Base-by-base conservation (phyloP, 2,797 vertebrate species). In the Dipus sagitta region DNA sequence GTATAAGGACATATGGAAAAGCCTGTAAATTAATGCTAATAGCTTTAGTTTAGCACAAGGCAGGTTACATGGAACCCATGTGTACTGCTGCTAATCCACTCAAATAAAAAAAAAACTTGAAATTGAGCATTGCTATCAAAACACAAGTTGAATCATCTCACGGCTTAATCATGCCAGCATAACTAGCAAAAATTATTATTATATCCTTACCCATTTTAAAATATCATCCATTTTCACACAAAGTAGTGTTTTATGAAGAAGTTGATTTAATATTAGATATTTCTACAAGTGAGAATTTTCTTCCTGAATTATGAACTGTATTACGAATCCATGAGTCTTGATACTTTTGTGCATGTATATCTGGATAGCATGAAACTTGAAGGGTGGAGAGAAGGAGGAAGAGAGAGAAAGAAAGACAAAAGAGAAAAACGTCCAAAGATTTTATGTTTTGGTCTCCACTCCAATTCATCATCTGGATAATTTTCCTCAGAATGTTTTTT, bases 401-500 rank as follows among this genome's bases (percentile, higher is more conserved):
- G n/a, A 2, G 17, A 38, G 28, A 2, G 14, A 10, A 5, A 21
- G 34, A 6, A n/a, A 72, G 20, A 38, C 17, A 42, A 21, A 21
- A 65, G 12, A 60, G 14, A 7, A n/a, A 32, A 72, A 72, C 15
- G 15, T 82, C 42, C 79, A 91, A 88, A 12, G 62, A 71, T 64
- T 85, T 6, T 38, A 13, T 84, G 68, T 67, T 30, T 24, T 83
- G 10, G 3, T 75, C 64, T 80, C 47, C 71, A 17, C 71, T 92
- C 80, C 62, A 89, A 91, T 89, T 85, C 60, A 88, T 88, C 68
- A 94, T 68, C 85, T 72, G 77, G 47, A 64, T 71, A 91, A 76
- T 7, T 88, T 20, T 62, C 38, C 54, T 65, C 67, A 77, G 68
- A 91, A 84, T 18, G 24, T 47, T 72, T 47, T 72, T 94, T 72